These are phyloP conservation scores for Hecatera dysodea DNA, from an alignment of 2,888 invertebrate species.

Conservation along the genomic window DNA sequence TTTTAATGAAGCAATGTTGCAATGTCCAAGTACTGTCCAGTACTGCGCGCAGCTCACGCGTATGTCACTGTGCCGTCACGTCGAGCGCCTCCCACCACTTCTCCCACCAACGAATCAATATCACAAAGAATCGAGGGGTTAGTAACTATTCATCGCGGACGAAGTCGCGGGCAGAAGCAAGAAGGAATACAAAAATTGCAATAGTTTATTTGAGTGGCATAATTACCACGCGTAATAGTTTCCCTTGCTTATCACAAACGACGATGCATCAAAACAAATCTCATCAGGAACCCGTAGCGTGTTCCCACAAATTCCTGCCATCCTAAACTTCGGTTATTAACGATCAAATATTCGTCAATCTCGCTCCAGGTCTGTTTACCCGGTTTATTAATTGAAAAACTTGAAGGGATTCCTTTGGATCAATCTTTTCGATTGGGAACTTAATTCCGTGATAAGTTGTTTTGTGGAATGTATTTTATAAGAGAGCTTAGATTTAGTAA, in stretches of 20 bases:
- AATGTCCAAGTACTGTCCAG: too few relatives aligned
- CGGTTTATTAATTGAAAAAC: constrained; percentile 69
- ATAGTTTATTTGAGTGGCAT: too few relatives aligned
- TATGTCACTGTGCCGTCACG: too few relatives aligned
- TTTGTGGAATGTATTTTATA: constrained; percentile 16
- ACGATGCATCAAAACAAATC: constrained; percentile 15
- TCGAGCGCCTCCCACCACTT: too few relatives aligned
- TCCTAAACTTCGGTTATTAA: constrained; percentile 30
- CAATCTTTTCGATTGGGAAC: constrained; percentile 15
- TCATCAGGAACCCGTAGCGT: constrained; percentile 10
- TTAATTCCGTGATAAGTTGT: constrained; percentile 23
- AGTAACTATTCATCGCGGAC: too few relatives aligned
- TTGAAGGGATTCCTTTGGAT: constrained; percentile 37
- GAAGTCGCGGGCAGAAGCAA: too few relatives aligned
- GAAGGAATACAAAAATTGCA: too few relatives aligned
- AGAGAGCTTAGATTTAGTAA: neutral
- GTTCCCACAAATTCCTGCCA: constrained; percentile 21
- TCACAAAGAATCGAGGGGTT: too few relatives aligned
- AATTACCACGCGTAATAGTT: neutral
- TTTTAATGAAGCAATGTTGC: too few relatives aligned
- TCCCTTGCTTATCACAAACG: neutral
- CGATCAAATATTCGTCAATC: constrained; percentile 48
- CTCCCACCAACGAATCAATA: too few relatives aligned
- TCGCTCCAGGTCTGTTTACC: constrained; percentile 41
- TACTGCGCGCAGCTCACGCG: too few relatives aligned